Conservation (phyloP, 2,113 vertebrate species). For the Saccopteryx leptura region DNA sequence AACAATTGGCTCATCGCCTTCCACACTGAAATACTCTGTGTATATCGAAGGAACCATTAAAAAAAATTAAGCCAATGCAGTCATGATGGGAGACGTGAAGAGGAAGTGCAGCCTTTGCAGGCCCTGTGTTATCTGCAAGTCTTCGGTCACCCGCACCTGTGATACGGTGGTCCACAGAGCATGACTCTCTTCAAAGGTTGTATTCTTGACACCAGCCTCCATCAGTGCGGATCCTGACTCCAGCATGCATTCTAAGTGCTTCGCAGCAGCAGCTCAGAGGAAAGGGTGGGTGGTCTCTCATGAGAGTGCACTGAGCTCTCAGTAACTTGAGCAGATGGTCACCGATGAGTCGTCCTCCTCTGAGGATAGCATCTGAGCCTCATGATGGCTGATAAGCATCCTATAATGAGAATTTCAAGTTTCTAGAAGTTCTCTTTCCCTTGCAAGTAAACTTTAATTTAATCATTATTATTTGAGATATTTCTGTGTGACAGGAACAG, state of each 20-base stretch:
- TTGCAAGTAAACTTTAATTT: background rate
- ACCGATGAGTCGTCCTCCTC: accelerated
- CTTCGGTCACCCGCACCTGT: background rate
- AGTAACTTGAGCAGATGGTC: background rate
- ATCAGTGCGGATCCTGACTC: too few species aligned
- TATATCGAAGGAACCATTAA: background rate
- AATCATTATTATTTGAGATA: background rate
- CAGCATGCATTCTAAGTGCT: background rate
- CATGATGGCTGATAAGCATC: background rate
- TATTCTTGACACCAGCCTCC: background rate
- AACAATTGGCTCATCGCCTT: background rate
- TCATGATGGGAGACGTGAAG: background rate
- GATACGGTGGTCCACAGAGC: background rate
- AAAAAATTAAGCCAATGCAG: background rate
- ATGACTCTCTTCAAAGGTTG: background rate
- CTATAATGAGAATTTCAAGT: background rate
- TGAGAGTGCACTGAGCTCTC: background rate
- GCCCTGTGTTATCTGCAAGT: background rate
- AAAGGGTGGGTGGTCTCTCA: accelerated
- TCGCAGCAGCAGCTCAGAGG: background rate
- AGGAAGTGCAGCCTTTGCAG: background rate
- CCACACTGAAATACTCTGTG: background rate
- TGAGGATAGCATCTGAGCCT: background rate
- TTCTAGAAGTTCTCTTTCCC: background rate
- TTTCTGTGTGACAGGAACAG: background rate